These are phyloP conservation scores for Ormyrus rosae DNA, from an alignment of 2,888 invertebrate genomes.

Conservation along the genomic window DNA sequence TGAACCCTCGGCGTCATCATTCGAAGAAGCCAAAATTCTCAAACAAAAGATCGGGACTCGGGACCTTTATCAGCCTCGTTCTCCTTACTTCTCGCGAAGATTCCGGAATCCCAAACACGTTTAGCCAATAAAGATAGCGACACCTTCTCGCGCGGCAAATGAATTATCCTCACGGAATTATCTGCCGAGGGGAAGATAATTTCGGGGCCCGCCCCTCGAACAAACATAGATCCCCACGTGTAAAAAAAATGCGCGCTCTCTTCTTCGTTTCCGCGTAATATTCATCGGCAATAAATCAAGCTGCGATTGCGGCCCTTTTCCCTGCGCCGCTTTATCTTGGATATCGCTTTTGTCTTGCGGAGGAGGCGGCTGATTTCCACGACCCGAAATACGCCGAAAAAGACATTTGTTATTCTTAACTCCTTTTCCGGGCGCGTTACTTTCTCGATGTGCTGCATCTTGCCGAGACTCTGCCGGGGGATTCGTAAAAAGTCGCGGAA, in stretches of 20 bases:
- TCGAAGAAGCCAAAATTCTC: not conserved
- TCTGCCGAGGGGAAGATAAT: conserved; percentile 35
- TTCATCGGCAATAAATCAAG: conserved; percentile 49
- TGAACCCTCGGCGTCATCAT: no score
- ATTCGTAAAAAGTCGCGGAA: not conserved
- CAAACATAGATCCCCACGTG: conserved; percentile 11
- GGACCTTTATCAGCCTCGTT: conserved; percentile 7
- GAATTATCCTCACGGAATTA: conserved; percentile 29
- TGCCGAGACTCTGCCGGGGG: no score
- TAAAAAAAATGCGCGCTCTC: not conserved
- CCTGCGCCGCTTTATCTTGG: not conserved
- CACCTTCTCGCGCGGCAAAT: conserved; percentile 33
- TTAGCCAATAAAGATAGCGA: conserved; percentile 60
- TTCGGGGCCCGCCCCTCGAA: not conserved
- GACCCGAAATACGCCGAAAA: conserved; percentile 53
- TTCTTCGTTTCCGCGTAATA: conserved; percentile 35
- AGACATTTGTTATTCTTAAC: conserved; percentile 60
- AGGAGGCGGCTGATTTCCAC: not conserved
- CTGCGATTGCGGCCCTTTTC: conserved; percentile 16
- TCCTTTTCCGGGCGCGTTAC: not conserved
- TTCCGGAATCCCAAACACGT: conserved; percentile 49
- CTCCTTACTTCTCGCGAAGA: not conserved
- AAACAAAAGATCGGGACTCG: conserved; percentile 25
- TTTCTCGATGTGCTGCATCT: no score
- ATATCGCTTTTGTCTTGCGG: not conserved